Evolutionary conservation across 1,140 invertebrate genomes (phyloP), one percentile per base, ranked within the genome.

Genomic region (Augochlora pura): DNA sequence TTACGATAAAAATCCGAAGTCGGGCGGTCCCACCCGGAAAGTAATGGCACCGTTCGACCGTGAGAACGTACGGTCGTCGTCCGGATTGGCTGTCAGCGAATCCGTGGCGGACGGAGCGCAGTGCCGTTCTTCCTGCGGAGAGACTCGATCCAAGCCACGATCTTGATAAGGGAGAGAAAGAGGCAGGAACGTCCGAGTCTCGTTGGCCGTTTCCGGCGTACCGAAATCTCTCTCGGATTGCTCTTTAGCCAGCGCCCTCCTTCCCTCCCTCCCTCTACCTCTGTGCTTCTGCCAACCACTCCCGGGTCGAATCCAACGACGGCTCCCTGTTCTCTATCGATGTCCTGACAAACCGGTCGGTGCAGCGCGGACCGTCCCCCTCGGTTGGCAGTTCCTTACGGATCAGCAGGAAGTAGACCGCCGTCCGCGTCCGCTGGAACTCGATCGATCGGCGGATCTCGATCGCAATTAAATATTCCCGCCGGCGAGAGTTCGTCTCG

Each of bases 311-410:
- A 62, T 54, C 67, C 39, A 25, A 62, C 60, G 23, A 69, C 66
- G 25, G 12, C 32, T 38, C 9, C 39, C 54, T 12, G 8, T 2
- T n/a, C 14, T 59, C 21, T 52, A 2, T 52, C 25, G 23, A 67
- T 32, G 42, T 21, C 23, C 63, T 46, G 4, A 6, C 3, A 32
- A 32, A 64, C 54, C n/a, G 16, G 18, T 64, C 38, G 38, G 7
- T 0, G 67, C 52, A 46, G 23, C 52, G 39, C 39, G 27, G 42
- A 46, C 10, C 63, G 16, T 32, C 52, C 32, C 18, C 25, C 27
- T 23, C 38, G 25, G 59, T 54, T 77, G 76, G 68, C 76, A 72
- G 76, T 77, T 68, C 49, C 49, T 57, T 42, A 59, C 59, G 68
- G 59, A 54, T 21, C 32, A 32, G 32, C 32, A 4, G 32, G 32